Percentiles rank a stretch among this genome's conserved stretches.
Conservation (phyloP, 2,888 invertebrate genomes). For the Pandemis heparana region DNA sequence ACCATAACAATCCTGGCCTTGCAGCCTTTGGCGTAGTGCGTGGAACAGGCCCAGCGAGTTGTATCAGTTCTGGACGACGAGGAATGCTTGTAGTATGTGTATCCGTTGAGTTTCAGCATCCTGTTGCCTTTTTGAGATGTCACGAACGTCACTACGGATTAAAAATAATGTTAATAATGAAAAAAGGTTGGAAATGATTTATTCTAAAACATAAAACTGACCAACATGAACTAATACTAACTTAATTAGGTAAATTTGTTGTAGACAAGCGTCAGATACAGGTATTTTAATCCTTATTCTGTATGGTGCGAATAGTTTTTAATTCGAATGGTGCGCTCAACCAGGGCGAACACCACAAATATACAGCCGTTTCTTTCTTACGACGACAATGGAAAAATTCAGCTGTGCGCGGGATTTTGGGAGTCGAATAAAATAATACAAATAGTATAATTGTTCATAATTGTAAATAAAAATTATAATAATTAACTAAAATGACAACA, state of each 20-base stretch:
- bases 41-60: slow-evolving; percentile 44
- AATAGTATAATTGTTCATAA: neutral
- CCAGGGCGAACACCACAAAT: too few relatives aligned
- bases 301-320: too few relatives aligned
- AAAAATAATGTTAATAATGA: neutral
- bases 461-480: neutral
- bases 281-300: too few relatives aligned
- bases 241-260: too few relatives aligned
- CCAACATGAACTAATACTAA: too few relatives aligned
- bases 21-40: slow-evolving; percentile 40
- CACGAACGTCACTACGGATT: slow-evolving; percentile 37
- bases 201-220: too few relatives aligned
- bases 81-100: slow-evolving; percentile 42
- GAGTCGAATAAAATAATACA: too few relatives aligned
- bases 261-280: too few relatives aligned
- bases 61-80: slow-evolving; percentile 19
- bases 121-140: slow-evolving; percentile 43
- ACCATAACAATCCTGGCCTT: slow-evolving; percentile 41
- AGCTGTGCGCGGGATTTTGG: too few relatives aligned
- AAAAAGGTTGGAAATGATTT: neutral
- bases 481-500: neutral
- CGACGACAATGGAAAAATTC: too few relatives aligned
- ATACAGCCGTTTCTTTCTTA: too few relatives aligned
- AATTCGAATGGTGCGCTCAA: too few relatives aligned
- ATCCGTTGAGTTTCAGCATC: slow-evolving; percentile 40